Evolutionary conservation across 2,888 invertebrate genomes (phyloP), one percentile per base, ranked within the genome.

Genomic region (Eumacrocentrus americanus): DNA sequence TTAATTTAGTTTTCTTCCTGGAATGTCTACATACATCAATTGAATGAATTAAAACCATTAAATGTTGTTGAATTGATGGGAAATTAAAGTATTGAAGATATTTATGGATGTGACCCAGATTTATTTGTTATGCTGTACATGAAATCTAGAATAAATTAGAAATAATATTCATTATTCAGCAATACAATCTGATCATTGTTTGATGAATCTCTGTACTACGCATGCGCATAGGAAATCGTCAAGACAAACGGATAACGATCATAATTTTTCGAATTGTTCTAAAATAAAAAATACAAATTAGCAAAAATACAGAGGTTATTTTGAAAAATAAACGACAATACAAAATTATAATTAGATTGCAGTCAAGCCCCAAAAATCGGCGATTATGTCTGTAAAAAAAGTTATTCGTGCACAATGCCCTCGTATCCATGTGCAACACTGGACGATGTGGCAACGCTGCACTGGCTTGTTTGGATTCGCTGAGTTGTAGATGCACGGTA

Each of bases 151-250:
- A 29, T 9, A 29, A 29, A 6, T 6, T 4, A 9, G 9, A 6
- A 29, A 29, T 29, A 29, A 9, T 29, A 29, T 29, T 29, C 9
- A 29, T 29, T 29, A 29, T 25, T 12, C 23, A n/a, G n/a, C n/a
- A n/a, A n/a, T n/a, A n/a, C n/a, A 3, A 25, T 25, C 7, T 5
- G 23, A 46, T 25, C 22, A 46, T 12, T 25, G 11, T 25, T 46
- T 14, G n/a, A n/a, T 6, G 6, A 12, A 42, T 5, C 16, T 20
- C 20, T 44, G 5, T n/a, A 42, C 14, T 60, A 25, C 60, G 60
- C 60, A 55, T 60, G 60, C 50, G 60, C 55, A 16, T 7, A 3
- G n/a, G 40, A 60, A 55, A 60, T 60, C 55, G 55, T 9, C 14
- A 25, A 14, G 16, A n/a, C n/a, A 12, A 35, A 23, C 5, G n/a